Evolutionary conservation across 2,113 vertebrate species (phyloP).

Genomic region (Neotragus pygmaeus): DNA sequence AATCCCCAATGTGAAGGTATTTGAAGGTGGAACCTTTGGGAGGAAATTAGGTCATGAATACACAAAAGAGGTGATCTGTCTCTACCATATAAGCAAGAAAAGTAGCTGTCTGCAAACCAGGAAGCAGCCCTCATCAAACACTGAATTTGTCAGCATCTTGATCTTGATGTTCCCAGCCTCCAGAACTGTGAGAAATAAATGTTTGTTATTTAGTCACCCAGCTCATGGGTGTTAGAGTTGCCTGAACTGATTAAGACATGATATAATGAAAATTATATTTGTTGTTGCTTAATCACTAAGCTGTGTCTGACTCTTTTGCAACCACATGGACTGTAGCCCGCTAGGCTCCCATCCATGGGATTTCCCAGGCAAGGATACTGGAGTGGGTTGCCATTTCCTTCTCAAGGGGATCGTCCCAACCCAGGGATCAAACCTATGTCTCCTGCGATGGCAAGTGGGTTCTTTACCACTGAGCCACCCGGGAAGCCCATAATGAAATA

Average conservation of each 20-base stretch:
- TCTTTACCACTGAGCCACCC: background rate
- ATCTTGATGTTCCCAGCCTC: background rate
- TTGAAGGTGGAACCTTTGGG: background rate
- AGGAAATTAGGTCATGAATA: background rate
- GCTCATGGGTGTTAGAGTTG: background rate
- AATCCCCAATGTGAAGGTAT: background rate
- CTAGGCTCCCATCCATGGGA: background rate
- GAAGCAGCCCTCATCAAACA: background rate
- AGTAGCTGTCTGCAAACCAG: background rate
- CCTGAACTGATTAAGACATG: background rate
- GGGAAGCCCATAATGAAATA: background rate
- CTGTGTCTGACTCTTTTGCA: background rate
- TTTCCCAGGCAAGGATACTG: background rate
- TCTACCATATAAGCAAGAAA: background rate
- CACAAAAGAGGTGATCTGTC: background rate
- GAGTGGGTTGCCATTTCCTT: background rate
- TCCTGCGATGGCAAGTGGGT: background rate
- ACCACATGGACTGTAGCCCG: background rate
- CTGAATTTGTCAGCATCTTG: background rate
- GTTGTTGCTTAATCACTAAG: background rate
- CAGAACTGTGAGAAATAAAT: background rate
- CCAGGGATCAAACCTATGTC: background rate
- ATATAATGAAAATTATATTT: background rate
- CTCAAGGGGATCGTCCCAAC: fast-evolving
- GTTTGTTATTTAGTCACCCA: background rate